Percentiles rank a stretch among this genome's conserved stretches.
phyloP scores from a whole-genome alignment of 2,888 invertebrate species.

The Chymomyza amoena region DNA sequence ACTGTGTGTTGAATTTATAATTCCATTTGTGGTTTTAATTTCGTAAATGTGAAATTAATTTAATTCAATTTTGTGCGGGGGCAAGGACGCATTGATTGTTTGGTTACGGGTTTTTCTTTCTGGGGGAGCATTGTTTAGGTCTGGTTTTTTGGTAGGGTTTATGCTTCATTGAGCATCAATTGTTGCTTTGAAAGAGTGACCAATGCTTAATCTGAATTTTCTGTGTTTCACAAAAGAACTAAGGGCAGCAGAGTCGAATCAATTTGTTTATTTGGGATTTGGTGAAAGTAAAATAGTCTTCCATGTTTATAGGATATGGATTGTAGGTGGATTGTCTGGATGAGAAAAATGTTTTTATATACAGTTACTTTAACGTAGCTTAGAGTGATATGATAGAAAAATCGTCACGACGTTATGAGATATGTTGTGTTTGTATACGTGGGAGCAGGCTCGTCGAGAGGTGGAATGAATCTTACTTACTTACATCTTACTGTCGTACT shows the following conservation, averaged over 20 bases:
- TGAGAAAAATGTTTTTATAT: no score
- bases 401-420: no score
- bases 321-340: no score
- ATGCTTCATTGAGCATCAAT: constrained; percentile 56
- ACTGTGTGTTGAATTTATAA: constrained; percentile 66
- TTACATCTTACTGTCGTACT: no score
- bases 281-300: neutral
- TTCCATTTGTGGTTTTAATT: constrained; percentile 74
- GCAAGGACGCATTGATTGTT: neutral
- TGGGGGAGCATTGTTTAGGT: neutral
- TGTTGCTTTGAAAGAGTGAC: constrained; percentile 19
- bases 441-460: no score
- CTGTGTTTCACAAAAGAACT: neutral
- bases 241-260: neutral
- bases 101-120: neutral
- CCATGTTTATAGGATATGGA: no score
- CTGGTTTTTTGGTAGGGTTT: constrained; percentile 11
- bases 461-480: no score
- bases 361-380: no score
- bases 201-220: constrained; percentile 3
- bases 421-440: no score
- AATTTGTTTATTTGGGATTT: neutral
- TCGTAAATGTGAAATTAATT: constrained; percentile 73
- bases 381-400: no score
- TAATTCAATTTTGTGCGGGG: constrained; percentile 56